Evolutionary conservation across 2,113 vertebrate genomes (phyloP).

Genomic region (Aepyceros melampus): DNA sequence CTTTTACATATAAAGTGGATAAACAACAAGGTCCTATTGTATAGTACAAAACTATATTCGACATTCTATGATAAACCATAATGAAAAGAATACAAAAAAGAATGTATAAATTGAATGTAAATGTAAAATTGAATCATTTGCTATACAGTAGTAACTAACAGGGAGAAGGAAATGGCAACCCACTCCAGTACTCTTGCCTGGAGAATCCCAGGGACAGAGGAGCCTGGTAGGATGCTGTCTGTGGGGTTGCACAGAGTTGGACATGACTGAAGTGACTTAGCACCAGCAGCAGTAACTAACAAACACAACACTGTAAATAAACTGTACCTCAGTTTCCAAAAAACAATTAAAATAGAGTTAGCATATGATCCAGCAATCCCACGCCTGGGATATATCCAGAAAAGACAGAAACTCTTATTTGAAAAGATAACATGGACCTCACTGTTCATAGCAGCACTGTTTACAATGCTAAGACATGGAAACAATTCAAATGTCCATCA

Average conservation of each 20-base stretch:
- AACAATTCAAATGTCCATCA: background rate
- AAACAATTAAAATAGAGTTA: background rate
- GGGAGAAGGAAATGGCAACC: background rate
- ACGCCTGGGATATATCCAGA: background rate
- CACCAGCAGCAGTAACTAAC: background rate
- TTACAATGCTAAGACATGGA: background rate
- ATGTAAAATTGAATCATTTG: background rate
- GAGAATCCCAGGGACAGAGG: background rate
- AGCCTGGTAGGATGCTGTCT: background rate
- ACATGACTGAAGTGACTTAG: background rate
- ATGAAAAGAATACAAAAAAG: background rate
- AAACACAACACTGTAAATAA: background rate
- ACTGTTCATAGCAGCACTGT: background rate
- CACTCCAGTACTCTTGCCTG: background rate
- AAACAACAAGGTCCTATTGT: background rate
- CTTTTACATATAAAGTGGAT: background rate
- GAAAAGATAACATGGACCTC: background rate
- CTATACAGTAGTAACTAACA: background rate
- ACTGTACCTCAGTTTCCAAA: background rate
- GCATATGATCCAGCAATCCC: background rate
- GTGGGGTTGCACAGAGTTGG: background rate
- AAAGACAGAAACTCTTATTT: background rate
- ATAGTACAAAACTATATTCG: background rate
- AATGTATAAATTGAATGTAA: background rate
- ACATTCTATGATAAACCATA: background rate